Percentiles rank a stretch among this genome's conserved stretches.
phyloP scores from a whole-genome alignment of 2,888 invertebrate genomes.

The Axea sp. region DNA sequence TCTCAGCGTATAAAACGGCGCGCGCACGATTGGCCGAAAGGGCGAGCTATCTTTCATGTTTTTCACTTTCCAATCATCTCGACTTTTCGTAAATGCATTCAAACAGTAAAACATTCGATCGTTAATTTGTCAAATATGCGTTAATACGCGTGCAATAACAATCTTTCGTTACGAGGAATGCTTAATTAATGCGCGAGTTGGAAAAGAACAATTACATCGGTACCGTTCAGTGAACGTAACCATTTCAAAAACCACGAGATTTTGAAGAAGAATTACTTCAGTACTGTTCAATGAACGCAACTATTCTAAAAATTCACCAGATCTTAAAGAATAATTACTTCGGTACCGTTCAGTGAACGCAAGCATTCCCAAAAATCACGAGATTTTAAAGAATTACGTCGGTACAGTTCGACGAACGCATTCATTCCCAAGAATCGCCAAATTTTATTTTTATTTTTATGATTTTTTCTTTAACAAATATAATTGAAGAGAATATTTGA shows the following conservation, averaged over 20 bases:
- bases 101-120: constrained; percentile 27
- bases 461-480: constrained; percentile 12
- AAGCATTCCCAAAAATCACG: not conserved
- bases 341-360: not conserved
- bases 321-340: constrained; percentile 14
- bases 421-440: not conserved
- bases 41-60: constrained; percentile 35
- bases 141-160: constrained; percentile 24
- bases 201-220: not conserved
- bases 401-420: not conserved
- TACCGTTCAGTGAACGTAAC: not conserved
- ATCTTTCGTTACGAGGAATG: constrained; percentile 1
- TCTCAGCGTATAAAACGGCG: constrained; percentile 51
- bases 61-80: constrained; percentile 10
- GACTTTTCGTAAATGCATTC: constrained; percentile 17
- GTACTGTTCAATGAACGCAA: no score
- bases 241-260: no score
- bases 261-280: no score
- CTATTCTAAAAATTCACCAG: not conserved
- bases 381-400: constrained; percentile 9
- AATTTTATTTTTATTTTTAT: constrained; percentile 29
- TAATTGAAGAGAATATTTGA: constrained; percentile 50
- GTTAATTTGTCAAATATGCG: constrained; percentile 20
- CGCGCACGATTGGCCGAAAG: constrained; percentile 36
- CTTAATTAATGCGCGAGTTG: not conserved